Conservation (phyloP, 2,113 vertebrate species). For the Lophura nycthemera region DNA sequence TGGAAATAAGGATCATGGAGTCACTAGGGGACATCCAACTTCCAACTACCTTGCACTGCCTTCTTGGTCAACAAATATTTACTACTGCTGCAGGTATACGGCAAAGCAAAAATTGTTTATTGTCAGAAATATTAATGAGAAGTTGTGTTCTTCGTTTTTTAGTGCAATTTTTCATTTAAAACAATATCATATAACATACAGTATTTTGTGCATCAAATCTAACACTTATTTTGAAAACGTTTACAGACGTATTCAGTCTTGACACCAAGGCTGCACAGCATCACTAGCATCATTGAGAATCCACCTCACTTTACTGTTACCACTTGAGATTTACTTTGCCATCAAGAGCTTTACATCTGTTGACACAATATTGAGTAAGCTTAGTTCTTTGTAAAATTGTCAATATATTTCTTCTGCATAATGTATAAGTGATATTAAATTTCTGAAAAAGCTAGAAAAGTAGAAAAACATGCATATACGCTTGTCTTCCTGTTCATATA, state of each 20-base stretch:
- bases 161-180: not conserved
- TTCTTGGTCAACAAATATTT: not conserved
- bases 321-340: not conserved
- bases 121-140: not conserved
- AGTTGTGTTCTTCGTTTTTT: not conserved
- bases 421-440: not conserved
- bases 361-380: not conserved
- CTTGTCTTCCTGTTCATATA: not conserved
- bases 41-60: not conserved
- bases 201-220: conserved; percentile 27
- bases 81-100: not conserved
- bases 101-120: not conserved
- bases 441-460: not conserved
- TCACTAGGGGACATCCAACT: not conserved
- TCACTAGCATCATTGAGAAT: not conserved
- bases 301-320: not conserved
- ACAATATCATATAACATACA: not conserved
- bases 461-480: not conserved
- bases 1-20: not conserved
- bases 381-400: not conserved
- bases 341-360: not conserved
- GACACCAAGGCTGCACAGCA: not conserved
- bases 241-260: not conserved
- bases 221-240: not conserved
- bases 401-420: not conserved